Evolutionary conservation across 2,888 invertebrate genomes (phyloP).

Genomic region (Luffia ferchaultella): DNA sequence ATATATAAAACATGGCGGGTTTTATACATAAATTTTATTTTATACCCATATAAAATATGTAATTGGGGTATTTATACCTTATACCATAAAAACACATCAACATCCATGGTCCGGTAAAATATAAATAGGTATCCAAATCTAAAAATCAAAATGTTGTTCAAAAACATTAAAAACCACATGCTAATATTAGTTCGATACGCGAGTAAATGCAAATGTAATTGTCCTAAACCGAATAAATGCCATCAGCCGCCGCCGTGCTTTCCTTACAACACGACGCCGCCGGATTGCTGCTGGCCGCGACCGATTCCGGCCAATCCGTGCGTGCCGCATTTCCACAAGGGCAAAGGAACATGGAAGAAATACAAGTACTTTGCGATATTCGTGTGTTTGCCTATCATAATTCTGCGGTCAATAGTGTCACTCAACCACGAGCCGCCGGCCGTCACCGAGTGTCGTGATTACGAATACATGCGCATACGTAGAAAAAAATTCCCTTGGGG

Average conservation of each 20-base stretch:
- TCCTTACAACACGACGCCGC: constrained; percentile 15
- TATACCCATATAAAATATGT: no score
- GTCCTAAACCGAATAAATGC: background rate
- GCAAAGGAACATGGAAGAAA: constrained; percentile 32
- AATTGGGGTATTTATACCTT: no score
- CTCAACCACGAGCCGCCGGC: constrained; percentile 20
- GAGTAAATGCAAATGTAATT: background rate
- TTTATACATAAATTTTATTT: no score
- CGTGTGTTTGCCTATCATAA: constrained; percentile 35
- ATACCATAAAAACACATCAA: no score
- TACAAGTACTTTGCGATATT: constrained; percentile 34
- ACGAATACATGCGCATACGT: constrained; percentile 80
- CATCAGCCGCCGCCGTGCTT: background rate
- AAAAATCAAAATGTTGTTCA: no score
- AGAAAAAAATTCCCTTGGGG: constrained; percentile 92
- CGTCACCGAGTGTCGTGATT: constrained; percentile 49
- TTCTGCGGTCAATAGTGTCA: constrained; percentile 25
- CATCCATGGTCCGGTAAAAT: no score
- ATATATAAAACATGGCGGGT: no score
- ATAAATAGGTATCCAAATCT: no score
- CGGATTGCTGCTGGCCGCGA: constrained; percentile 27
- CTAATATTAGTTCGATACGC: no score
- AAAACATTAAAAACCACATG: no score
- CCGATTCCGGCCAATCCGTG: constrained; percentile 26
- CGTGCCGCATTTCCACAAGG: constrained; percentile 8